Evolutionary conservation across 1,140 invertebrate genomes (phyloP).

Genomic region (Asbolus verrucosus): DNA sequence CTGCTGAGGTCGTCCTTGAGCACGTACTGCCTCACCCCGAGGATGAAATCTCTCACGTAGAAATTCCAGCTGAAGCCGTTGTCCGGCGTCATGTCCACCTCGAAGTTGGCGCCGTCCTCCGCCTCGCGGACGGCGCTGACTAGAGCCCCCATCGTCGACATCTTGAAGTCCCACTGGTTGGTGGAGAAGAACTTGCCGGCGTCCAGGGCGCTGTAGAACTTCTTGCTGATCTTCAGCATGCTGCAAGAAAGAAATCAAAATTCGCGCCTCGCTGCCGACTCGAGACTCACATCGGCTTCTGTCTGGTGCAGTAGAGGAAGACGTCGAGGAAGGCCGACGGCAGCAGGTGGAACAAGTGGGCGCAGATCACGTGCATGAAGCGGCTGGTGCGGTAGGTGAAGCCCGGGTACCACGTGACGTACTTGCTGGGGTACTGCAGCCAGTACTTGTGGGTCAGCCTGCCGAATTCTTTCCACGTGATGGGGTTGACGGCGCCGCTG

Average conservation of each 20-base stretch:
- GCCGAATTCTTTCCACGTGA: conserved; percentile 86
- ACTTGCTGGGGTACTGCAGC: conserved; percentile 80
- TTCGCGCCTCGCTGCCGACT: too few relatives aligned
- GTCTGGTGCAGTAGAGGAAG: conserved; percentile 75
- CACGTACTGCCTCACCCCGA: conserved; percentile 83
- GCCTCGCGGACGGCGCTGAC: conserved; percentile 69
- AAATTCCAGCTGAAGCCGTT: conserved; percentile 73
- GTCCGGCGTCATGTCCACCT: conserved; percentile 68
- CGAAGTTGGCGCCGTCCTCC: conserved; percentile 73
- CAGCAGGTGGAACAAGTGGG: conserved; percentile 79
- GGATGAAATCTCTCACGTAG: conserved; percentile 80
- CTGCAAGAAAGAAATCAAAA: conserved; percentile 66
- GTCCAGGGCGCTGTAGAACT: conserved; percentile 73
- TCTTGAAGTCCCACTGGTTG: conserved; percentile 88
- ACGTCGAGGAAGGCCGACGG: conserved; percentile 85
- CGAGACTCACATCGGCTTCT: conserved; percentile 86
- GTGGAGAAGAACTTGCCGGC: conserved; percentile 87
- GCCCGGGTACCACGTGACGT: conserved; percentile 89
- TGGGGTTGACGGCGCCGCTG: conserved; percentile 84
- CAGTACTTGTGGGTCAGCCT: conserved; percentile 77
- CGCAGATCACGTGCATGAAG: conserved; percentile 77
- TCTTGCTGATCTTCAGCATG: conserved; percentile 85
- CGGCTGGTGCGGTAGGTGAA: conserved; percentile 82
- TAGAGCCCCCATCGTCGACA: conserved; percentile 79
- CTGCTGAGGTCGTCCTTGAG: conserved; percentile 80